Base-by-base conservation (phyloP, 2,888 invertebrate genomes). In the Rugalucina vietnamica region DNA sequence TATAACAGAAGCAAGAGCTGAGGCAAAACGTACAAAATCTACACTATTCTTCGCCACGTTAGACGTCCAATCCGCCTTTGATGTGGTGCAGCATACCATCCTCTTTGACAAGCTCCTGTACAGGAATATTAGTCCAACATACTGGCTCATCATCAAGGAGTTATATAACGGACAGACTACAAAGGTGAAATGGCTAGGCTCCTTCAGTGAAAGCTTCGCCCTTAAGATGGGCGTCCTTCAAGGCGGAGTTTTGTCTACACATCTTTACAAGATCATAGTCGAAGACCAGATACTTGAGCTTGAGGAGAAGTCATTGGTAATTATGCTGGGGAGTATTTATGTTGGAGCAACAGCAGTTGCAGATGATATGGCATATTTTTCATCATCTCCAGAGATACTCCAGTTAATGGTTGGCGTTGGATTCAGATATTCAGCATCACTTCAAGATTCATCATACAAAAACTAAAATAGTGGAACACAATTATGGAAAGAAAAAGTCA, bases 321-420 rank as follows among this genome's bases (percentile, higher is more conserved):
- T 37, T 37, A n/a, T 37, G 4, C 2, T 75, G 3, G 54, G 75
- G 4, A 29, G 36, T 37, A 57, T 60, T 10, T 75, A 75, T n/a
- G 37, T 36, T 57, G 76, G 76, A n/a, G 29, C 76, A n/a, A 57
- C 76, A 36, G 60, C 76, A 21, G 57, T 57, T 36, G 76, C 76
- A 76, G 76, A 76, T n/a, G 60, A 60, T 34, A 57, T 74, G 27
- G 32, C 34, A 5, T 74, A 50, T 54, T 50, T 74, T 24, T 29
- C 50, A 10, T 50, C 36, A 5, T 27, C 34, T n/a, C n/a, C 34
- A 76, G 27, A 60, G 34, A 54, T 54, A 39, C n/a, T 76, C 32
- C 76, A 76, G 60, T 27, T 36, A 3, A 76, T 76, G 76, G 5
- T 76, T 10, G 60, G 60, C 8, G n/a, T 60, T 10, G 27, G 57